phyloP scores from a whole-genome alignment of 2,113 vertebrate genomes.

The Bostrychus sinensis region DNA sequence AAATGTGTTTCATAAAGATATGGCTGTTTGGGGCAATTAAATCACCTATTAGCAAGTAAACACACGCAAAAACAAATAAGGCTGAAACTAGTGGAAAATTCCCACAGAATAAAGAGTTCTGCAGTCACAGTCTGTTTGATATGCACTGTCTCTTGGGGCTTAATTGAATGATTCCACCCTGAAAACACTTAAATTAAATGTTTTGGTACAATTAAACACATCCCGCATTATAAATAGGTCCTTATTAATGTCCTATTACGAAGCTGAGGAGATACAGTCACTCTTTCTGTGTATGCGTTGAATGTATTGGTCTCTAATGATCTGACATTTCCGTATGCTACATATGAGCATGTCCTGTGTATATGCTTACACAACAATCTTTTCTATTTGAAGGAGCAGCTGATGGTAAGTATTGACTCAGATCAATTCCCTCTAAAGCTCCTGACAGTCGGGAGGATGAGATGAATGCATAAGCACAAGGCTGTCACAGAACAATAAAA shows the following conservation, averaged over 20 bases:
- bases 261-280: conserved; percentile 1
- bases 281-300: conserved; percentile 13
- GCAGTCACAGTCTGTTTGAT: conserved; percentile 25
- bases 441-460: conserved; percentile 21
- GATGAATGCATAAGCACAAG: conserved; percentile 24
- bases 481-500: conserved; percentile 38
- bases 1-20: conserved; percentile 78
- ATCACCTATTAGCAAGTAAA: conserved; percentile 68
- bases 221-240: neutral
- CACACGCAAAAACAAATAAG: conserved; percentile 52
- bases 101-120: conserved; percentile 20
- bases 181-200: neutral
- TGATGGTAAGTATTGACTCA: conserved; percentile 10
- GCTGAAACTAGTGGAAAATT: conserved; percentile 39
- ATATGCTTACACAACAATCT: conserved; percentile 23
- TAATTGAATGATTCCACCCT: conserved; percentile 33
- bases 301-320: conserved; percentile 3
- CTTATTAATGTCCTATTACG: conserved; percentile 12
- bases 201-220: conserved; percentile 12
- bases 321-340: conserved; percentile 21
- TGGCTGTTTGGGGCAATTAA: conserved; percentile 68
- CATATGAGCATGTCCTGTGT: conserved; percentile 4
- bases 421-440: conserved; percentile 26
- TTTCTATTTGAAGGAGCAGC: conserved; percentile 20
- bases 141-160: neutral